These are phyloP conservation scores for Blastobasis adustella DNA, from an alignment of 2,888 invertebrate species.

Conservation along the genomic window DNA sequence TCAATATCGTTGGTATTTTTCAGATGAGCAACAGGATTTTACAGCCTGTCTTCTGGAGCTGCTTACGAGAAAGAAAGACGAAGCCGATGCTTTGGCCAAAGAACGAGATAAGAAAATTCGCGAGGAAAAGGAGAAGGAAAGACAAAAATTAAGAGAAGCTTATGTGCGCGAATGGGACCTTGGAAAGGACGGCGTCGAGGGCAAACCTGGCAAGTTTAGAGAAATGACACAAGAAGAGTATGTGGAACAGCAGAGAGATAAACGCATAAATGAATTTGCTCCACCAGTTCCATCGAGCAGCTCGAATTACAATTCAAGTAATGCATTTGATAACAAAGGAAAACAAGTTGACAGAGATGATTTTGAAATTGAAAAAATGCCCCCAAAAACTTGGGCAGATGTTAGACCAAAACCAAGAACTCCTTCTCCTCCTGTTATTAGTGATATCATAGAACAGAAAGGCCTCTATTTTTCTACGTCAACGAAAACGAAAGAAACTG, in stretches of 20 bases:
- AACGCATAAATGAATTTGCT: conserved; percentile 85
- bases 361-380: conserved; percentile 6
- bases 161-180: conserved; percentile 83
- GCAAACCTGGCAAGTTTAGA: conserved; percentile 49
- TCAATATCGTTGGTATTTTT: conserved; percentile 14
- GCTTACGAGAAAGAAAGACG: conserved; percentile 63
- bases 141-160: conserved; percentile 65
- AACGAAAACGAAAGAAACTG: conserved; percentile 26
- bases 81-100: conserved; percentile 58
- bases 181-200: conserved; percentile 78
- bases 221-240: conserved; percentile 86
- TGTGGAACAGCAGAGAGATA: conserved; percentile 82
- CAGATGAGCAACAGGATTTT: conserved; percentile 59
- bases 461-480: conserved; percentile 54
- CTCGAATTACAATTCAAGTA: conserved; percentile 26
- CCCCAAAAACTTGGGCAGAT: conserved; percentile 50
- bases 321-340: conserved; percentile 47
- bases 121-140: conserved; percentile 61
- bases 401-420: conserved; percentile 41
- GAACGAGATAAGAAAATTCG: conserved; percentile 51
- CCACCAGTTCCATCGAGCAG: conserved; percentile 65
- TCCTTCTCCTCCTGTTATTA: conserved; percentile 39
- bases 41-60: conserved; percentile 56
- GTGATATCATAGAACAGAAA: conserved; percentile 31
- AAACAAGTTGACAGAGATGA: conserved; percentile 23